These are phyloP conservation scores for Lasioglossum calceatum DNA, from an alignment of 2,888 invertebrate genomes.

Conservation along the genomic window DNA sequence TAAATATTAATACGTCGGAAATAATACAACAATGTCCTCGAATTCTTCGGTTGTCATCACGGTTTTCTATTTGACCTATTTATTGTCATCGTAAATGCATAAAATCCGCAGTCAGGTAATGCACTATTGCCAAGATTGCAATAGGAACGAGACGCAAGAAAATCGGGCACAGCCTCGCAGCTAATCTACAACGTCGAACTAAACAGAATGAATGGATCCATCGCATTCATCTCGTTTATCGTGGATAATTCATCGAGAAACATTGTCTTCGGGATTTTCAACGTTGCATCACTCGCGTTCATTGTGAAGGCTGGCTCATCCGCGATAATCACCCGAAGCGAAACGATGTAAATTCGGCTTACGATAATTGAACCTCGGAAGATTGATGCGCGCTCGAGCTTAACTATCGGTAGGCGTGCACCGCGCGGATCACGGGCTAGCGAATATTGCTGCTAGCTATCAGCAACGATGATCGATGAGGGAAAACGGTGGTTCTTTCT, in stretches of 20 bases:
- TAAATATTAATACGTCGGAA: too few species aligned
- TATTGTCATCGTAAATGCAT: too few species aligned
- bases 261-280: not conserved
- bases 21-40: too few species aligned
- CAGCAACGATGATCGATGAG: slow-evolving; percentile 8
- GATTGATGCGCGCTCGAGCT: not conserved
- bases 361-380: slow-evolving; percentile 12
- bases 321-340: not conserved
- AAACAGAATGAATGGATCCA: not conserved
- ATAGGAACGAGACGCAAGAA: too few species aligned
- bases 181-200: not conserved
- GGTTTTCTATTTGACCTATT: too few species aligned
- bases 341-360: not conserved
- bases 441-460: not conserved
- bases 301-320: not conserved
- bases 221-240: too few species aligned
- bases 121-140: too few species aligned
- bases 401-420: slow-evolving; percentile 1
- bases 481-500: not conserved
- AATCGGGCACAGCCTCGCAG: too few species aligned
- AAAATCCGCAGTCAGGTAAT: too few species aligned
- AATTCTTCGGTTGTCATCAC: too few species aligned
- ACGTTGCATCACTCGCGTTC: not conserved
- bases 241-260: not conserved
- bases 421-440: not conserved